Conservation (phyloP, 2,888 invertebrate genomes). For the Dynastes hyllus region DNA sequence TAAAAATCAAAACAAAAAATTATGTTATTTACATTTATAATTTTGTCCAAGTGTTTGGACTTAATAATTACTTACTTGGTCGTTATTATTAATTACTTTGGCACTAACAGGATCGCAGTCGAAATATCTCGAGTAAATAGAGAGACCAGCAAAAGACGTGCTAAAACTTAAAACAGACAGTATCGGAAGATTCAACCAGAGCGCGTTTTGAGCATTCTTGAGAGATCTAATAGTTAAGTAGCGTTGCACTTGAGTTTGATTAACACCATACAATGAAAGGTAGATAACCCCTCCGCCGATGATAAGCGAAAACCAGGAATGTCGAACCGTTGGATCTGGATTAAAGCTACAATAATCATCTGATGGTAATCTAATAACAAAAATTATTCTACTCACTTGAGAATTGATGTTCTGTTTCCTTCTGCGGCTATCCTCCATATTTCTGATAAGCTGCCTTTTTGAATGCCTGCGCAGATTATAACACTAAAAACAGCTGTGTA, state of each 20-base stretch:
- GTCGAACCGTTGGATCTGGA: constrained; percentile 85
- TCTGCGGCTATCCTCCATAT: constrained; percentile 83
- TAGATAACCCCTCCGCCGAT: constrained; percentile 89
- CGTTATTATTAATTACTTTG: constrained; percentile 76
- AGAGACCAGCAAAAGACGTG: constrained; percentile 80
- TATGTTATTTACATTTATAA: background rate
- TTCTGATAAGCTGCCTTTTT: constrained; percentile 80
- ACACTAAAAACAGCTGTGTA: constrained; percentile 87
- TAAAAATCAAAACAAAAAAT: background rate
- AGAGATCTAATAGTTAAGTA: constrained; percentile 80
- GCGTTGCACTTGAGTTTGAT: constrained; percentile 86
- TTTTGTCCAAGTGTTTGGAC: background rate
- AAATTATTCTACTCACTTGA: constrained; percentile 73
- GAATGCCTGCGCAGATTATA: constrained; percentile 81
- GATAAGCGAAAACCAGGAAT: constrained; percentile 87
- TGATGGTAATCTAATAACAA: background rate
- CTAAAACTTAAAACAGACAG: constrained; percentile 80
- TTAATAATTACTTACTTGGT: constrained; percentile 73
- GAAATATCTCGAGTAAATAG: constrained; percentile 84
- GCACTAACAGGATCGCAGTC: constrained; percentile 84
- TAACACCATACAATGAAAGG: constrained; percentile 76
- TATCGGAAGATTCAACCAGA: constrained; percentile 87
- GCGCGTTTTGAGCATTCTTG: constrained; percentile 78
- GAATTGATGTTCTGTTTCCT: constrained; percentile 82
- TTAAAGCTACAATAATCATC: constrained; percentile 75